Conservation (phyloP, 2,113 vertebrate species). For the Anseranas semipalmata region DNA sequence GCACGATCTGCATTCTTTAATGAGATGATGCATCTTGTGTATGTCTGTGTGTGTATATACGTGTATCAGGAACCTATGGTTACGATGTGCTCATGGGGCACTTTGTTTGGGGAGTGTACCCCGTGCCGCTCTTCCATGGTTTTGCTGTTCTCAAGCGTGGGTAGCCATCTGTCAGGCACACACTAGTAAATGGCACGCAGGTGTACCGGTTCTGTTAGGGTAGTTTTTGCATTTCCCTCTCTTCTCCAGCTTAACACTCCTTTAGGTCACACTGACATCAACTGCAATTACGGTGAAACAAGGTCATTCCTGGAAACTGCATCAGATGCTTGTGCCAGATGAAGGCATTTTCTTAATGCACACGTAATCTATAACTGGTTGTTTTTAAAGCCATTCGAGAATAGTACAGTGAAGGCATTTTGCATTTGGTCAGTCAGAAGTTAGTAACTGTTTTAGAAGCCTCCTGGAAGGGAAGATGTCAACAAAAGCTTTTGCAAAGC, state of each 20-base stretch:
- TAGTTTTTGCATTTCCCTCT: not conserved
- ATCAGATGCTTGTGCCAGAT: not conserved
- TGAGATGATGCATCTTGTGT: too few relatives aligned
- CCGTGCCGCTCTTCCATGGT: not conserved
- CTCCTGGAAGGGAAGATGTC: not conserved
- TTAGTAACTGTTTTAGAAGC: not conserved
- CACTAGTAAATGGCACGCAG: not conserved
- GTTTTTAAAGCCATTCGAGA: not conserved
- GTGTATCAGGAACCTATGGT: not conserved
- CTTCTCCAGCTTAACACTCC: not conserved
- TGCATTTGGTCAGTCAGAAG: not conserved
- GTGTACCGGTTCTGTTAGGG: not conserved
- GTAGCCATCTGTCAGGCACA: not conserved
- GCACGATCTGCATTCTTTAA: not conserved
- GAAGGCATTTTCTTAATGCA: not conserved
- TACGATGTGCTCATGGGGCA: rapidly evolving
- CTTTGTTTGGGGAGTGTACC: not conserved
- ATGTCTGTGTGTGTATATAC: not conserved
- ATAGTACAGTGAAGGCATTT: not conserved
- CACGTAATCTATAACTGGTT: not conserved
- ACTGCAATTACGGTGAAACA: not conserved
- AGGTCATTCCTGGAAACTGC: not conserved
- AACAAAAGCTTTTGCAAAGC: conserved; percentile 10
- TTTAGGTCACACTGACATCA: not conserved
- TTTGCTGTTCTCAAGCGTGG: not conserved